A percentile compares a stretch with the other conserved stretches of the same genome.
phyloP scores from a whole-genome alignment of 2,888 invertebrate genomes.

The Drosophila subsilvestris region DNA sequence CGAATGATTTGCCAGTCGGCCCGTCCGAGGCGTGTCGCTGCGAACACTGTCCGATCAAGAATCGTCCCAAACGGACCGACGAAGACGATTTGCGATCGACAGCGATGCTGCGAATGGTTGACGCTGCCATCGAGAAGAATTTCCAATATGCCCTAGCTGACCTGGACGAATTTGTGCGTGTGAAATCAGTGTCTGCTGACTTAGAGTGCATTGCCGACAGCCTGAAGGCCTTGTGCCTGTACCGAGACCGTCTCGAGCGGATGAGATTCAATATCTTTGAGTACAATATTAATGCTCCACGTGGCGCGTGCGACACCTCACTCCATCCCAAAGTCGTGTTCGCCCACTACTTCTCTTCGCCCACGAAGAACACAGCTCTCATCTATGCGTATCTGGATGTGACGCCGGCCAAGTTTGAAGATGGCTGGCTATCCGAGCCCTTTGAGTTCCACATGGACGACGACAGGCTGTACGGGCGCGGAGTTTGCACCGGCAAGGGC shows the following conservation, averaged over 20 bases:
- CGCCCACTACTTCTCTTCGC: constrained; percentile 58
- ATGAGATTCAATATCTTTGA: constrained; percentile 38
- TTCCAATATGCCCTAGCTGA: constrained; percentile 14
- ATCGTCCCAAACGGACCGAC: not conserved
- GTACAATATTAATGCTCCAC: constrained; percentile 2
- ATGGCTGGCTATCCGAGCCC: constrained; percentile 51
- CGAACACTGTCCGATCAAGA: not conserved
- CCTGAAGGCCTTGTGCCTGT: constrained; percentile 39
- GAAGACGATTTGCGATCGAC: not conserved
- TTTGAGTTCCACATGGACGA: constrained; percentile 31
- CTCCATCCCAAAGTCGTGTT: constrained; percentile 42
- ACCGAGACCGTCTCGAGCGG: constrained; percentile 18
- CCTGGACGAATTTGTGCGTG: constrained; percentile 22
- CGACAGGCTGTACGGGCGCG: constrained; percentile 46
- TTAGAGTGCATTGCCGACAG: constrained; percentile 9
- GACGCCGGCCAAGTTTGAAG: constrained; percentile 16
- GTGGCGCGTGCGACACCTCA: not conserved
- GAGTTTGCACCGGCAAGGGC: constrained; percentile 57
- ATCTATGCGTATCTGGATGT: constrained; percentile 57
- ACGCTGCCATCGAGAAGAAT: not conserved
- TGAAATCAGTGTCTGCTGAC: constrained; percentile 45
- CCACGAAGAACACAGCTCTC: constrained; percentile 50
- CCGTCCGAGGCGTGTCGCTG: not conserved
- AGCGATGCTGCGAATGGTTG: constrained; percentile 4
- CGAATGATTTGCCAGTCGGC: not conserved